Evolutionary conservation across 1,140 invertebrate species (phyloP).

Genomic region (Eurosta solidaginis): DNA sequence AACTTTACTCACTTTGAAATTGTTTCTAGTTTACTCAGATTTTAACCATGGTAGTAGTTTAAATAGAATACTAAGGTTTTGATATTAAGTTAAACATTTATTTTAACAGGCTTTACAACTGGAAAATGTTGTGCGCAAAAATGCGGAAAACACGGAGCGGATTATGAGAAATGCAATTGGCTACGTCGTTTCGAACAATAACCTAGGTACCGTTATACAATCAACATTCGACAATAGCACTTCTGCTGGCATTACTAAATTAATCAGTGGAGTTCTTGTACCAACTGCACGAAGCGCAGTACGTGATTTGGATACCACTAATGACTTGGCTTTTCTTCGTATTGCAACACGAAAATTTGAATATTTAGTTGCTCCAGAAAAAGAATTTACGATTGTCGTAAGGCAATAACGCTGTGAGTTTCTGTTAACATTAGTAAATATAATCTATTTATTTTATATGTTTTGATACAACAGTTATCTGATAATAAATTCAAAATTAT

Average conservation of each 20-base stretch:
- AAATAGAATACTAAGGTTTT: background rate
- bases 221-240: constrained; percentile 52
- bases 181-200: constrained; percentile 49
- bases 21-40: no score
- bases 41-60: no score
- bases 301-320: constrained; percentile 48
- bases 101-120: constrained; percentile 27
- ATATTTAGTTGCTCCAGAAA: constrained; percentile 51
- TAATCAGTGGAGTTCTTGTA: constrained; percentile 40
- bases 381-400: constrained; percentile 52
- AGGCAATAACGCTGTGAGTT: constrained; percentile 40
- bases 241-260: constrained; percentile 47
- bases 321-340: background rate
- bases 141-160: constrained; percentile 42
- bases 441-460: background rate
- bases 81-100: background rate
- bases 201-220: constrained; percentile 40
- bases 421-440: background rate
- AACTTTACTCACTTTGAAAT: no score
- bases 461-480: background rate
- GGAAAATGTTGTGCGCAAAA: constrained; percentile 44
- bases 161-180: constrained; percentile 47
- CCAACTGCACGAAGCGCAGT: constrained; percentile 44
- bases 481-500: background rate
- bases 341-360: constrained; percentile 50